Conservation (phyloP, 2,888 invertebrate genomes). For the Criorhina ranunculi region DNA sequence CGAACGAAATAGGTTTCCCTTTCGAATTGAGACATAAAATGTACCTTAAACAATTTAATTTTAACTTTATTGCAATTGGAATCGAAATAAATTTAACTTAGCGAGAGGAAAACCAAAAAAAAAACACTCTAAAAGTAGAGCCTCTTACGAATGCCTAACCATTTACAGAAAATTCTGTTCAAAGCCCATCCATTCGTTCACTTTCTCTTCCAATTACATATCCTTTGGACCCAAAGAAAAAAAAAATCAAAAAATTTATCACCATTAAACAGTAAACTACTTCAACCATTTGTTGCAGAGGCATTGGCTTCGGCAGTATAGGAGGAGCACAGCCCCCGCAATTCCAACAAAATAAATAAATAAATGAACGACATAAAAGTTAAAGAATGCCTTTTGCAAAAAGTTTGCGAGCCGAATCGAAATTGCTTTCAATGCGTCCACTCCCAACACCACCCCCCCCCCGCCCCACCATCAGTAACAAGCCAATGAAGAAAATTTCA, state of each 20-base stretch:
- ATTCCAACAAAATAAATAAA: constrained; percentile 18
- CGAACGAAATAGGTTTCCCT: no score
- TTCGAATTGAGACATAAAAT: no score
- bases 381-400: constrained; percentile 34
- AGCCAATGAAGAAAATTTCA: constrained; percentile 27
- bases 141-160: neutral
- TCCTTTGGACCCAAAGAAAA: neutral
- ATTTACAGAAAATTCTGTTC: neutral
- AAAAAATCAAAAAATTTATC: constrained; percentile 1
- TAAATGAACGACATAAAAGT: constrained; percentile 13
- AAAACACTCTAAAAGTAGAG: neutral
- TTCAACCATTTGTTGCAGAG: constrained; percentile 42
- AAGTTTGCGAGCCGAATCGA: constrained; percentile 49
- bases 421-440: constrained; percentile 41
- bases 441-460: no score
- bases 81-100: no score
- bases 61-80: no score
- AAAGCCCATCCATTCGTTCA: neutral
- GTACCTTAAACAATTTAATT: no score
- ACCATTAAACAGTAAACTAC: constrained; percentile 40
- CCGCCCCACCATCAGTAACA: constrained; percentile 13
- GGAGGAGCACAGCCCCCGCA: neutral
- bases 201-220: neutral
- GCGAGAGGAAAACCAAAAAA: neutral
- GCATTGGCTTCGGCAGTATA: neutral